These are phyloP conservation scores for Oreochromis tanganicae DNA, from an alignment of 2,113 vertebrate species.

Conservation along the genomic window DNA sequence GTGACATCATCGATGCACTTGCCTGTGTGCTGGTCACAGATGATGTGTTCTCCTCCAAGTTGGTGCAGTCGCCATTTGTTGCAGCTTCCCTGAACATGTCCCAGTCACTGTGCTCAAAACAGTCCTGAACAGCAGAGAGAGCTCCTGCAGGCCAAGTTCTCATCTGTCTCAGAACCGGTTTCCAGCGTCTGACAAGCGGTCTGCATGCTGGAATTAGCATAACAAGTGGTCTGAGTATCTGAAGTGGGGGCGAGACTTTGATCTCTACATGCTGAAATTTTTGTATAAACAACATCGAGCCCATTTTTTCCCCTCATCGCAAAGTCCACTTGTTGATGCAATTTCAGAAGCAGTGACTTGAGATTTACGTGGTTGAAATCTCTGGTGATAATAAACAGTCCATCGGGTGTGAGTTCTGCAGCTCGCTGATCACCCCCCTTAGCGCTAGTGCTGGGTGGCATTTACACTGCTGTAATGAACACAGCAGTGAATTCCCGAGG, in stretches of 20 bases:
- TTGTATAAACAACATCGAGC: no score
- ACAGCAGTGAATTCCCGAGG: not conserved
- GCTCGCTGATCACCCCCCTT: not conserved
- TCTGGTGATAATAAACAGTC: not conserved
- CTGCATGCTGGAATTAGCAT: not conserved
- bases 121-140: no score
- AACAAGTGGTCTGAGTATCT: not conserved
- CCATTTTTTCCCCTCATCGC: not conserved
- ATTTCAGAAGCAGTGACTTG: not conserved
- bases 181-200: not conserved
- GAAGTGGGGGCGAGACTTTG: no score
- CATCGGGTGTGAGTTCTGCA: not conserved
- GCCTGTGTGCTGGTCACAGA: no score
- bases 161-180: no score
- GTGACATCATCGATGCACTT: not conserved
- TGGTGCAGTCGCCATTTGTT: no score
- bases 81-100: no score
- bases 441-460: not conserved
- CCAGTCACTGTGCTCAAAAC: no score
- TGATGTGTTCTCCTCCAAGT: no score
- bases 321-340: not conserved
- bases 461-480: not conserved
- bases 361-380: not conserved
- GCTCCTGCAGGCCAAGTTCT: no score
- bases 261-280: no score